A percentile compares a stretch with the other conserved stretches of the same genome.
These are phyloP conservation scores for Phacellophora camtschatica DNA, from an alignment of 30 jellyfish, hydroid and myxozoan genomes.

Conservation along the genomic window DNA sequence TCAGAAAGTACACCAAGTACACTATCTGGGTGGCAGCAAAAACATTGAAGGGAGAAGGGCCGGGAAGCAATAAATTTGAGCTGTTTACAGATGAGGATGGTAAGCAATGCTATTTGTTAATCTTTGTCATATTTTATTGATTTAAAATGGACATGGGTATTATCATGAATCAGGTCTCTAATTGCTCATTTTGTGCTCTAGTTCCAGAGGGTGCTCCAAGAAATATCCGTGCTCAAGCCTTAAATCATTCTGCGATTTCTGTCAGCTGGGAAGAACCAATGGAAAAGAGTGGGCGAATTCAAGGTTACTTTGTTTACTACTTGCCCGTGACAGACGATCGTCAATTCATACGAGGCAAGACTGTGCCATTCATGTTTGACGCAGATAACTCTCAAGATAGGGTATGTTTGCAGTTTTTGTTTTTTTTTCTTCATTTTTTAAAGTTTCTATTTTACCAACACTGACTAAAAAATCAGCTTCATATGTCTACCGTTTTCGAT, in stretches of 20 bases:
- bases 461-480: too few species aligned
- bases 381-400: conserved; percentile 49
- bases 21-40: conserved; percentile 89
- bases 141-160: too few species aligned
- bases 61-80: conserved; percentile 80
- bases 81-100: conserved; percentile 95
- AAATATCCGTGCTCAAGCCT: conserved; percentile 78
- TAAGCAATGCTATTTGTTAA: not conserved
- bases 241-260: conserved; percentile 78
- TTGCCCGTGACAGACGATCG: conserved; percentile 56
- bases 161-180: too few species aligned
- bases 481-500: not conserved
- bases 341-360: conserved; percentile 47
- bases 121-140: too few species aligned
- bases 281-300: conserved; percentile 85
- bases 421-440: not conserved
- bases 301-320: conserved; percentile 84
- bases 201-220: conserved; percentile 99
- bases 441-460: too few species aligned
- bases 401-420: conserved; percentile 18
- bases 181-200: conserved; percentile 8
- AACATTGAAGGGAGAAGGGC: conserved; percentile 88
- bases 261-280: conserved; percentile 91
- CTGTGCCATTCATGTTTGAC: conserved; percentile 31
- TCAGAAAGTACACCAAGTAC: conserved; percentile 81